Conservation (phyloP, 2,888 invertebrate species). For the Polyommatus icarus region DNA sequence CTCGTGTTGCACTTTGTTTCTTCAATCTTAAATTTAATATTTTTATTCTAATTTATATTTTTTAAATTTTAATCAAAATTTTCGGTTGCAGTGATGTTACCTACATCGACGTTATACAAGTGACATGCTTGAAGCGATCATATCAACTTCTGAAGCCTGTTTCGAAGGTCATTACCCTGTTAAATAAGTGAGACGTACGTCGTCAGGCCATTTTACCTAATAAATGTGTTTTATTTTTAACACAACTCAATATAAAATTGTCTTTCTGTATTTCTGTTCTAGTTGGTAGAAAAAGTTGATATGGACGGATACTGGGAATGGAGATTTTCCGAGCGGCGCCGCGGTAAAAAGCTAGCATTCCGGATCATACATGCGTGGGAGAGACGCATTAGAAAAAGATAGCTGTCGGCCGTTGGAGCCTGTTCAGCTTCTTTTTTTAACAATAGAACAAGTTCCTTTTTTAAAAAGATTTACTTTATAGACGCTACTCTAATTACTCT, state of each 20-base stretch:
- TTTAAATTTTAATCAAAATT: background rate
- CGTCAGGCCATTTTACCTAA: constrained; percentile 9
- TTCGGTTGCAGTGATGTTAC: background rate
- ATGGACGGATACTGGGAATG: background rate
- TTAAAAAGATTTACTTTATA: constrained; percentile 41
- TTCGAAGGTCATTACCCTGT: constrained; percentile 30
- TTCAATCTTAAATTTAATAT: background rate
- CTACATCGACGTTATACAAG: constrained; percentile 6
- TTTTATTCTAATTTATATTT: background rate
- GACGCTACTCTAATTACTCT: constrained; percentile 34
- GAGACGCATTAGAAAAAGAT: constrained; percentile 44
- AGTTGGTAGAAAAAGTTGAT: constrained; percentile 15
- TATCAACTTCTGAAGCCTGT: constrained; percentile 27
- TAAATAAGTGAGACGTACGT: constrained; percentile 17
- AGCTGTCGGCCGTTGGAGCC: constrained; percentile 51
- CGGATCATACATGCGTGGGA: constrained; percentile 41
- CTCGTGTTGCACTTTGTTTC: background rate
- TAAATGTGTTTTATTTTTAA: background rate
- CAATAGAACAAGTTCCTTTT: constrained; percentile 44
- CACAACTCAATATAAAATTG: background rate
- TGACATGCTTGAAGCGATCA: constrained; percentile 27
- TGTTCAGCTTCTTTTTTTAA: constrained; percentile 47
- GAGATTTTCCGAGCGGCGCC: constrained; percentile 23
- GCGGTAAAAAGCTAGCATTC: constrained; percentile 27
- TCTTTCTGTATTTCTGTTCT: background rate